A percentile compares a stretch with the other conserved stretches of the same genome.
These are phyloP conservation scores for Steinernema scapterisci DNA, from an alignment of 2,888 invertebrate genomes.

Conservation along the genomic window DNA sequence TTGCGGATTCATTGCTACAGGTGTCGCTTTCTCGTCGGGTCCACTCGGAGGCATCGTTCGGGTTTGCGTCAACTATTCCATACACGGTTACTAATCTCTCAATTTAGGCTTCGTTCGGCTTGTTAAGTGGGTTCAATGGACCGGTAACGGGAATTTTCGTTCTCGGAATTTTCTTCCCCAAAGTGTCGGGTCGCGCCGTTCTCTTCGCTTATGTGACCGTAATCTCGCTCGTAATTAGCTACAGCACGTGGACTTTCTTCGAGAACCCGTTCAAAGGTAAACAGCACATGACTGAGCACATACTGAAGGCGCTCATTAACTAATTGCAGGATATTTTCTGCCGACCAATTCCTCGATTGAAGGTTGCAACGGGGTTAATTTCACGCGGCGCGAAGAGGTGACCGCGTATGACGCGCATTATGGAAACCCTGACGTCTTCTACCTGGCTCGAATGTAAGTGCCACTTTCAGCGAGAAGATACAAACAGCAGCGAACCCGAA, in stretches of 20 bases:
- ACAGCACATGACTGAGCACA: neutral
- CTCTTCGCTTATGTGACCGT: slow-evolving; percentile 22
- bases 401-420: slow-evolving; percentile 49
- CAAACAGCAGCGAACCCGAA: neutral
- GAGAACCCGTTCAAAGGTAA: slow-evolving; percentile 27
- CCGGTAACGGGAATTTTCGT: slow-evolving; percentile 18
- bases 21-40: slow-evolving; percentile 36
- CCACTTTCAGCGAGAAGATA: neutral
- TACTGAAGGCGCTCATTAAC: neutral
- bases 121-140: slow-evolving; percentile 25
- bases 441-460: slow-evolving; percentile 38
- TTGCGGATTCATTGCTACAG: slow-evolving; percentile 37
- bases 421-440: slow-evolving; percentile 49
- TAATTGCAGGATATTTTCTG: neutral
- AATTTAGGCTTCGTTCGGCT: slow-evolving; percentile 22
- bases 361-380: slow-evolving; percentile 39
- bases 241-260: slow-evolving; percentile 31
- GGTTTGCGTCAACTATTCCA: neutral
- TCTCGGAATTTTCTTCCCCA: slow-evolving; percentile 27
- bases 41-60: slow-evolving; percentile 36
- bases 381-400: slow-evolving; percentile 43
- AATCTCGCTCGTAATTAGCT: slow-evolving; percentile 14
- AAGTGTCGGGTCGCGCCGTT: slow-evolving; percentile 7
- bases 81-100: neutral
- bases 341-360: slow-evolving; percentile 8